Conservation (phyloP, 2,113 vertebrate genomes). For the Lepisosteus osseus region DNA sequence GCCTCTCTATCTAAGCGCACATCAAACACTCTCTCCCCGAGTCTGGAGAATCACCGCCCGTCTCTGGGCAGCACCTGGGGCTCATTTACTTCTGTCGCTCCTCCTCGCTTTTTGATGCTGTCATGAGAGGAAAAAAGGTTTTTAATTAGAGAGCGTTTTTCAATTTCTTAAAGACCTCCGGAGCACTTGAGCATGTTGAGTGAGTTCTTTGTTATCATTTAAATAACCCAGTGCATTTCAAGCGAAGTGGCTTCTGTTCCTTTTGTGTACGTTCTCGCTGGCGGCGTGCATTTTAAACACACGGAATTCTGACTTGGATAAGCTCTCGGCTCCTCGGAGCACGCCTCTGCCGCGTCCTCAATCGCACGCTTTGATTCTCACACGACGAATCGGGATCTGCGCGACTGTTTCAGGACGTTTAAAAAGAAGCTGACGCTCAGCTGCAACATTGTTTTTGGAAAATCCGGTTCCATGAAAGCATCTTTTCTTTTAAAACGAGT, state of each 20-base stretch:
- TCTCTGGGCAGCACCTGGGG: not conserved
- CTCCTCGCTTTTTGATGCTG: not conserved
- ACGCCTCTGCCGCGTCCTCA: no score
- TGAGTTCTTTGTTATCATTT: not conserved
- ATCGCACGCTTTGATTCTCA: no score
- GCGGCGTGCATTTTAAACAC: not conserved
- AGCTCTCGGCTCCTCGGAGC: no score
- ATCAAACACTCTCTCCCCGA: not conserved
- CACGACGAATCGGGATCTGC: no score
- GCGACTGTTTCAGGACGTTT: no score
- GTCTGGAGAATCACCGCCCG: not conserved
- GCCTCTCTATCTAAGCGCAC: not conserved
- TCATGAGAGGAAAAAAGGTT: not conserved
- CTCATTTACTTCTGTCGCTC: not conserved
- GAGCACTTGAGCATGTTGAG: not conserved
- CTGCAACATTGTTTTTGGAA: no score
- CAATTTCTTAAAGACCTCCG: not conserved
- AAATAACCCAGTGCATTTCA: not conserved
- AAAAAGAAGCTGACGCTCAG: no score
- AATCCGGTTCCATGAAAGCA: no score
- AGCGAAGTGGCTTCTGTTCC: not conserved
- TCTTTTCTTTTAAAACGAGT: no score
- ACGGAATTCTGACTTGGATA: no score
- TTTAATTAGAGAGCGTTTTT: not conserved
- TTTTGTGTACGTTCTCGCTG: not conserved